Evolutionary conservation across 2,797 vertebrate species (phyloP).

Genomic region (Gambelia wislizenii): DNA sequence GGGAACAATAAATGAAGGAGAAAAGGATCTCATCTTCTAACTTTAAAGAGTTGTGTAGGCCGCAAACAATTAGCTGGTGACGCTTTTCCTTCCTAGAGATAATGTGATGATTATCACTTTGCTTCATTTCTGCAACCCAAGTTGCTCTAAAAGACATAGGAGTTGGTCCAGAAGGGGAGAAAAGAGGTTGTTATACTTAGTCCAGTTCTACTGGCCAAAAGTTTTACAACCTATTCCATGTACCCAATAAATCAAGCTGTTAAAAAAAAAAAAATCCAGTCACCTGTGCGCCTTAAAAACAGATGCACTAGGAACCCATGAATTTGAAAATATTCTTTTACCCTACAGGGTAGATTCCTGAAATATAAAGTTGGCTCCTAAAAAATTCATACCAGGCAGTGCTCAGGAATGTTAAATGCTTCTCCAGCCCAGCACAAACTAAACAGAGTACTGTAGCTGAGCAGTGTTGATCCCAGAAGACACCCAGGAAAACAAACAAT

Average conservation of each 20-base stretch:
- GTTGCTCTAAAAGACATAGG: too few species aligned
- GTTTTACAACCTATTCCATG: neutral
- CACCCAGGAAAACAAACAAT: conserved; percentile 8
- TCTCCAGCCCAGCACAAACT: neutral
- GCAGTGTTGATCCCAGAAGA: neutral
- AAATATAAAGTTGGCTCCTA: neutral
- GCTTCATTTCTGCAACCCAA: too few species aligned
- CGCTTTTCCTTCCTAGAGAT: too few species aligned
- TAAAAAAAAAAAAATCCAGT: neutral
- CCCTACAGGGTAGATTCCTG: neutral
- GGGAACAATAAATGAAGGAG: neutral
- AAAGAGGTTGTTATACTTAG: neutral
- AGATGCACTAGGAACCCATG: neutral
- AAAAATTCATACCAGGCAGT: neutral
- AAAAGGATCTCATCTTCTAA: neutral
- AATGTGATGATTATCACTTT: too few species aligned
- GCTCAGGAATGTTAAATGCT: neutral
- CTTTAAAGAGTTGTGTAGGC: too few species aligned
- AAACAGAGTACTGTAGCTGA: fast-evolving
- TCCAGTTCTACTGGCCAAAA: neutral
- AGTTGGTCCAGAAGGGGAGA: neutral
- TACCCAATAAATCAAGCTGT: neutral
- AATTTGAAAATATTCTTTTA: neutral
- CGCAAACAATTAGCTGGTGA: too few species aligned
- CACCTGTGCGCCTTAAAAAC: neutral